Conservation (phyloP, 2,113 vertebrate species). For the Brachyhypopomus occidentalis region DNA sequence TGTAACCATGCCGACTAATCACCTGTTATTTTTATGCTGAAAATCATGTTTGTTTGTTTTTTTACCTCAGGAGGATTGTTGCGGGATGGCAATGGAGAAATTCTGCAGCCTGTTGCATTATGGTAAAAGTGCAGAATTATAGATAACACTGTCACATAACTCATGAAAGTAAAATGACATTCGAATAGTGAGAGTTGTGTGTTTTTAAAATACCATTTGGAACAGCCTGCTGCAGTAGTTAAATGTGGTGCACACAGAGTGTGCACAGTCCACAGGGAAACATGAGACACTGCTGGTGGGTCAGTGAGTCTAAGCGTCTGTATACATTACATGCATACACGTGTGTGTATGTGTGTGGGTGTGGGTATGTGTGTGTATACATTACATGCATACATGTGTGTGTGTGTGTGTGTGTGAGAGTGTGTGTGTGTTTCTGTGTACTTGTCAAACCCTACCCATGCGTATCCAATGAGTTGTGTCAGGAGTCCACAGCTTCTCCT, state of each 20-base stretch:
- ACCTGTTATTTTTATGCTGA: too few relatives aligned
- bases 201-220: neutral
- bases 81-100: too few relatives aligned
- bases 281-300: slow-evolving; percentile 29
- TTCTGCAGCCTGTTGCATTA: too few relatives aligned
- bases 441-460: neutral
- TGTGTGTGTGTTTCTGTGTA: neutral
- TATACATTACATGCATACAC: neutral
- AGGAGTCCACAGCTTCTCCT: slow-evolving; percentile 19
- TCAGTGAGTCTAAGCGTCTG: slow-evolving; percentile 42
- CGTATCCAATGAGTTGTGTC: slow-evolving; percentile 1
- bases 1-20: too few relatives aligned
- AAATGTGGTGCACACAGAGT: neutral
- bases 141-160: too few relatives aligned
- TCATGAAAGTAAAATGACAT: neutral
- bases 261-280: slow-evolving; percentile 12
- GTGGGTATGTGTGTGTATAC: slow-evolving; percentile 1
- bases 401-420: neutral
- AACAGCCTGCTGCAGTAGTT: neutral
- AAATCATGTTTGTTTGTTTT: too few relatives aligned
- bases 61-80: too few relatives aligned
- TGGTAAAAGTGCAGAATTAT: too few relatives aligned
- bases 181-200: neutral
- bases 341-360: slow-evolving; percentile 11
- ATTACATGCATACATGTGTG: neutral